Evolutionary conservation across 2,797 vertebrate species (phyloP), one percentile per base, ranked within the genome.

Genomic region (Meda fulgida): DNA sequence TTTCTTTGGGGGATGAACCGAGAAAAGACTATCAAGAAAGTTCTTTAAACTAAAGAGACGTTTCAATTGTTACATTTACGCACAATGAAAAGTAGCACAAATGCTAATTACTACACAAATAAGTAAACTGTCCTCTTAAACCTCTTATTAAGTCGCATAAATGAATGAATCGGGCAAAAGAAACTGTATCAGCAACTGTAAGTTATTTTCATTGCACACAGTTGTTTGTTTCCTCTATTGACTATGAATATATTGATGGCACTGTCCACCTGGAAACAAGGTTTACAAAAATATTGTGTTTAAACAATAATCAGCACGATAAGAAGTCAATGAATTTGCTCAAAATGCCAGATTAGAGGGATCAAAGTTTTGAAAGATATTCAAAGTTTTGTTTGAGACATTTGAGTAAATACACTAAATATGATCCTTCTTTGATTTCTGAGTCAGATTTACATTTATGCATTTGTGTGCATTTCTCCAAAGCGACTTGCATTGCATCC

Each of bases 31-130:
- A 81, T 89, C 78, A 88, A 53, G 65, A 26, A 34, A 10, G 77
- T 51, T 51, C 73, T 80, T 66, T 67, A 60, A 82, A 73, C 72
- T 60, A 83, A 78, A n/a, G 1, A 73, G 31, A 81, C 13, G 18
- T 67, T 82, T 78, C 38, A 55, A 77, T 19, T 70, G 65, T 81
- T 78, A 80, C 76, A 63, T 83, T 76, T 77, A 40, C 40, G 71
- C 53, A 19, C 1, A 65, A 58, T 70, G 51, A 26, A 76, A 71
- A 34, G 58, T 78, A 31, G 7, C 78, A 51, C 66, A 83, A 72
- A 81, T 80, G 71, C 43, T 83, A 70, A 89, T 82, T 80, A 26
- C 66, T 60, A 67, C 60, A 87, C 79, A 51, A 85, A 67, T 69
- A 60, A 51, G 77, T 31, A 66, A 77, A 65, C 46, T 67, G 31